Evolutionary conservation across 2,797 vertebrate species (phyloP), one percentile per base, ranked within the genome.

Genomic region (Enteromius paludinosus): DNA sequence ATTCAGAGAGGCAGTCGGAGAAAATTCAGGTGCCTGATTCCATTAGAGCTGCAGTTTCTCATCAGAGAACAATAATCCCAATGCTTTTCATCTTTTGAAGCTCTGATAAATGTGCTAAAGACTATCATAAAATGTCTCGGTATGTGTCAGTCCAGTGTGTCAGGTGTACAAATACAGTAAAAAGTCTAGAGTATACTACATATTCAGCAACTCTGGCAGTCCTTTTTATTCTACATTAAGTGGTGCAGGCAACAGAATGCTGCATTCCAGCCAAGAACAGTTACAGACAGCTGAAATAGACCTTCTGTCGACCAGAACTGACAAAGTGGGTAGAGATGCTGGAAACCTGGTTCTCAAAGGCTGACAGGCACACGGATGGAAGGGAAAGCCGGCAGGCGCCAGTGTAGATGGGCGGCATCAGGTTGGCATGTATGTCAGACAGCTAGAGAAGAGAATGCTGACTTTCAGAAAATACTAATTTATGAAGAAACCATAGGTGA

Each of bases 71-170:
- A 81, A 81, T 72, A 72, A 64, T 35, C 45, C n/a, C n/a, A 38
- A 81, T n/a, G 38, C 79, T 75, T 47, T 47, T 74, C 28, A 56
- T 73, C 35, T 77, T 84, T 79, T 35, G 64, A 33, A 45, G 25
- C 9, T 72, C 70, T 43, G 61, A 79, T 81, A 82, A 68, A 75
- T 75, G 61, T 68, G 72, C 47, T 61, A 56, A 75, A 82, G 11
- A 56, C 49, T 56, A 65, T 75, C 80, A 59, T 74, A 17, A 78
- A 86, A 72, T 84, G 84, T 78, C 81, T 79, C 70, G 33, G 83
- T 86, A 79, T 62, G 10, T 78, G 76, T 73, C 68, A 79, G 41
- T 81, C n/a, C n/a, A 20, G 47, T 33, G 35, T 86, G n/a, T 66
- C 56, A 52, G 49, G 38, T 45, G 45, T 56, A 77, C 33, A 54